Percentiles rank a stretch among this genome's conserved stretches.
Conservation (phyloP, 2,888 invertebrate genomes). For the Venusia cambrica region DNA sequence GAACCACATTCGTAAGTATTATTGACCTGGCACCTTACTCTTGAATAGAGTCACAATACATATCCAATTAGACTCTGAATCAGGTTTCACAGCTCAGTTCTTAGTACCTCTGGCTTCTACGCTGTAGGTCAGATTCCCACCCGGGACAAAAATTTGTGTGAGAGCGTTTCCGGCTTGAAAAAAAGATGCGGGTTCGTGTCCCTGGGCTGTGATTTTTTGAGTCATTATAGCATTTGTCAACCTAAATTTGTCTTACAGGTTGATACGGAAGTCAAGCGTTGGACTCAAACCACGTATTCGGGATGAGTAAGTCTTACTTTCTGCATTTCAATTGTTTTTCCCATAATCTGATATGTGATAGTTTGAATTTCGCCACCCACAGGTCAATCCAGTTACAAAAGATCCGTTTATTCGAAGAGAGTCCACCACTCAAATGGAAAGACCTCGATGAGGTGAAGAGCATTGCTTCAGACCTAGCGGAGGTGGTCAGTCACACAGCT, state of each 20-base stretch:
- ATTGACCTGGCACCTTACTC: no score
- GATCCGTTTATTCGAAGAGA: constrained; percentile 12
- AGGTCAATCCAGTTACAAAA: constrained; percentile 21
- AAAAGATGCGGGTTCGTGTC: no score
- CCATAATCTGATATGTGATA: not conserved
- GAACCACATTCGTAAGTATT: constrained; percentile 44
- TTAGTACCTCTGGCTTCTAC: no score
- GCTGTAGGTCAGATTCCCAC: no score
- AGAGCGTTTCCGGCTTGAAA: no score
- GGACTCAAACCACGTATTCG: constrained; percentile 6
- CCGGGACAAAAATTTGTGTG: no score
- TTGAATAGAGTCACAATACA: no score
- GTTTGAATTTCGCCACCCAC: not conserved
- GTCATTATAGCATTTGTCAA: not conserved
- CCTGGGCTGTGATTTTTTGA: no score
- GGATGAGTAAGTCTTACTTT: constrained; percentile 15
- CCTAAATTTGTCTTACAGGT: constrained; percentile 14
- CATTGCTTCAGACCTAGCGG: constrained; percentile 47
- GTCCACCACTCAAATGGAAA: constrained; percentile 11
- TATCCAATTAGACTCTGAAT: no score
- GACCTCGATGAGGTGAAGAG: constrained; percentile 36
- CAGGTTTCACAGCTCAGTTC: no score
- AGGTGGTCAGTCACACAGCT: constrained; percentile 36
- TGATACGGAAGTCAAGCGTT: constrained; percentile 5
- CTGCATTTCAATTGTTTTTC: not conserved